Evolutionary conservation across 2,797 vertebrate genomes (phyloP).

Genomic region (Silurus aristotelis): DNA sequence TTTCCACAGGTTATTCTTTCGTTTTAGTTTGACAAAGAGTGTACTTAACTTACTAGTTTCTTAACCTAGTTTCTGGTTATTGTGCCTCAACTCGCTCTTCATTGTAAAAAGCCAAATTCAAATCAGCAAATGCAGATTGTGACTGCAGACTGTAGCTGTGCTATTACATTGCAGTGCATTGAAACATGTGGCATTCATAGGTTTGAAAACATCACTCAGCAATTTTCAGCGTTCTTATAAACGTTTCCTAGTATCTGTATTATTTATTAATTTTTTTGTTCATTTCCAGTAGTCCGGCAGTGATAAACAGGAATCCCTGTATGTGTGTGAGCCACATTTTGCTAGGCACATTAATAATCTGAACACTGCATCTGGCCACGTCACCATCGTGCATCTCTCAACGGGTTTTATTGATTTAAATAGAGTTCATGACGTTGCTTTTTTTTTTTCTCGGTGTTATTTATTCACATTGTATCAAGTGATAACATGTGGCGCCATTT

Average conservation of each 20-base stretch:
- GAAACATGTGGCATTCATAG: not conserved
- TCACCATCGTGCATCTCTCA: constrained; percentile 3
- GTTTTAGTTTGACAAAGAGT: not conserved
- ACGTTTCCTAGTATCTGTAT: no score
- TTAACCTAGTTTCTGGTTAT: not conserved
- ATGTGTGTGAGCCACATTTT: not conserved
- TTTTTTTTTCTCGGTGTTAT: not conserved
- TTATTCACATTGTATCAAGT: constrained; percentile 12
- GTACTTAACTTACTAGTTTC: not conserved
- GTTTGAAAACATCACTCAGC: not conserved
- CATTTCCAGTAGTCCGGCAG: not conserved
- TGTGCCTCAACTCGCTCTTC: not conserved
- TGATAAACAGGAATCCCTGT: not conserved
- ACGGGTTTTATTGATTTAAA: constrained; percentile 7
- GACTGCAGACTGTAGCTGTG: no score
- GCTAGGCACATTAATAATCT: not conserved
- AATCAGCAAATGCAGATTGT: not conserved
- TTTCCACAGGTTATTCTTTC: not conserved
- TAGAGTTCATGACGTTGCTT: constrained; percentile 5
- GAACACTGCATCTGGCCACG: constrained; percentile 6
- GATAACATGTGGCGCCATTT: constrained; percentile 21
- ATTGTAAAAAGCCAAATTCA: not conserved
- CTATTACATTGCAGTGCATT: not conserved
- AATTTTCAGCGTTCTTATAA: not conserved
- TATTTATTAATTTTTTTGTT: not conserved